Conservation (phyloP, 2,113 vertebrate species). For the Callopanchax toddi region DNA sequence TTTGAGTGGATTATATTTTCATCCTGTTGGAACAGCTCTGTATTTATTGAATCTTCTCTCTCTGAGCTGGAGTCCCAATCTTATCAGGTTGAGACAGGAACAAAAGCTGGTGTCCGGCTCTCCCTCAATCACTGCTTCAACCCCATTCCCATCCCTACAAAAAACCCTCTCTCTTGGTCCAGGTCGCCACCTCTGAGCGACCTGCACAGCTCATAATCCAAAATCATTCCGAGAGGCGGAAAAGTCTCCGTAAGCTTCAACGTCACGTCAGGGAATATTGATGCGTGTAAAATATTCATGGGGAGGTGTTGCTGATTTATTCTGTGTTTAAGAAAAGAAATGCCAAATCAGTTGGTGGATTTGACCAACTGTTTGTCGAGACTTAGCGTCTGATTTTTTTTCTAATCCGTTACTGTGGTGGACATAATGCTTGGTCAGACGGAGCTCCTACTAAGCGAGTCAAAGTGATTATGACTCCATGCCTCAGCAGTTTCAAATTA, state of each 20-base stretch:
- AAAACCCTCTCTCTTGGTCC: constrained; percentile 30
- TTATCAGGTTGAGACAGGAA: constrained; percentile 55
- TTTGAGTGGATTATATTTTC: constrained; percentile 15
- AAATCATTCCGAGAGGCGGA: constrained; percentile 47
- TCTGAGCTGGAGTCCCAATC: constrained; percentile 46
- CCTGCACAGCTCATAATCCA: constrained; percentile 60
- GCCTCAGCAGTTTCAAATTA: constrained; percentile 50
- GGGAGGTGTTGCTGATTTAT: constrained; percentile 13
- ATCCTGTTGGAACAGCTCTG: constrained; percentile 28
- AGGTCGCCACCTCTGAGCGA: constrained; percentile 43
- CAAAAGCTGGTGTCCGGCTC: constrained; percentile 39
- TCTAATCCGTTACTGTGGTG: constrained; percentile 35
- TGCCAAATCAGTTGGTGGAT: constrained; percentile 40
- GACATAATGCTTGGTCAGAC: constrained; percentile 36
- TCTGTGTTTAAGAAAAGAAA: constrained; percentile 22
- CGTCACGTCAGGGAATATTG: constrained; percentile 45
- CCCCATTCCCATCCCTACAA: constrained; percentile 13
- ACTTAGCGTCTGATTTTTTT: too few species aligned
- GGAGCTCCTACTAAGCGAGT: constrained; percentile 36
- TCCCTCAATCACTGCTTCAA: constrained; percentile 9
- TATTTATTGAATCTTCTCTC: constrained; percentile 31
- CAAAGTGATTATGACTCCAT: constrained; percentile 39
- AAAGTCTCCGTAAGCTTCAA: constrained; percentile 35
- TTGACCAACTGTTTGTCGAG: constrained; percentile 41
- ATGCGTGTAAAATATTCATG: constrained; percentile 62